Evolutionary conservation across 2,113 vertebrate genomes (phyloP).

Genomic region (Paraplagusia blochii): DNA sequence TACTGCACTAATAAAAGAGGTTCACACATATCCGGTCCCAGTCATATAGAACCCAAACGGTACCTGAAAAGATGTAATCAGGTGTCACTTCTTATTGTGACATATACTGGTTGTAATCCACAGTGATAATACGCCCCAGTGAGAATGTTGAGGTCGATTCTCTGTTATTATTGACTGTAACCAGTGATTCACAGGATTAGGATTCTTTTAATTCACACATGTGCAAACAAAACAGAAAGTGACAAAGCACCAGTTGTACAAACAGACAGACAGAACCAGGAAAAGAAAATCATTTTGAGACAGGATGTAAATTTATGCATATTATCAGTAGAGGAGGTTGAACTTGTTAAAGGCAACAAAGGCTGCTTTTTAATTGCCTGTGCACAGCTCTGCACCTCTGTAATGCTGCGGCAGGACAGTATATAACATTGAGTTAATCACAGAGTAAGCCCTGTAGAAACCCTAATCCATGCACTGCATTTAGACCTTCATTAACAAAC

Average conservation of each 20-base stretch:
- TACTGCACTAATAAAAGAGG: background rate
- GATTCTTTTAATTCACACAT: slow-evolving; percentile 37
- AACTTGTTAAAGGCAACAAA: slow-evolving; percentile 62
- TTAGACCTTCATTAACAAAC: slow-evolving; percentile 5
- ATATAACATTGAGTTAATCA: slow-evolving; percentile 2
- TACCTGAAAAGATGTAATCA: slow-evolving; percentile 11
- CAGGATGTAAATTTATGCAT: slow-evolving; percentile 31
- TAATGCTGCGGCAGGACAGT: slow-evolving; percentile 5
- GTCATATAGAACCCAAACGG: background rate
- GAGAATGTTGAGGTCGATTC: slow-evolving; percentile 32
- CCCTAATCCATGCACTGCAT: background rate
- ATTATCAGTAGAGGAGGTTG: slow-evolving; percentile 56
- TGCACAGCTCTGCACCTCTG: slow-evolving; percentile 13
- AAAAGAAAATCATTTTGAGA: slow-evolving; percentile 9
- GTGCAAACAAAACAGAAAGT: background rate
- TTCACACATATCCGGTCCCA: background rate
- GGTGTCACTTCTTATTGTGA: background rate
- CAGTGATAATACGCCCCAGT: slow-evolving; percentile 24
- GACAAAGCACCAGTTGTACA: background rate
- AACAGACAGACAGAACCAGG: slow-evolving; percentile 7
- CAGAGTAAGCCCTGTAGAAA: slow-evolving; percentile 10
- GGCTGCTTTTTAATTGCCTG: slow-evolving; percentile 39
- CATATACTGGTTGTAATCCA: slow-evolving; percentile 20
- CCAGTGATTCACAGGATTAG: slow-evolving; percentile 25
- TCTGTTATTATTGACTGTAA: slow-evolving; percentile 9